These are phyloP conservation scores for Pyrgilauda ruficollis DNA, from an alignment of 2,113 vertebrate genomes.

Conservation along the genomic window DNA sequence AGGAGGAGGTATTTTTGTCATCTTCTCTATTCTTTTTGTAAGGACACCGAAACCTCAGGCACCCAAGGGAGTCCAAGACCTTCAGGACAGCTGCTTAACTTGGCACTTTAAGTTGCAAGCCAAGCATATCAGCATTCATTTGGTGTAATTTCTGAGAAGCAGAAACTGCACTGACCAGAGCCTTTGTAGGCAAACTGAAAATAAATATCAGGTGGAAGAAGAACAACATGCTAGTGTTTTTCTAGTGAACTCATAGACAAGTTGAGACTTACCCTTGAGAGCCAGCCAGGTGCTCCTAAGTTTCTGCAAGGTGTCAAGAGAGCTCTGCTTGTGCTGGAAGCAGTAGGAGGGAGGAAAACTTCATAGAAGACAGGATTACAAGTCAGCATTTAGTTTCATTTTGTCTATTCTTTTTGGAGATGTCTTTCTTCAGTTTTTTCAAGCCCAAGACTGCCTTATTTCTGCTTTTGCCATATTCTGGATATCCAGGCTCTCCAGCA, in stretches of 20 bases:
- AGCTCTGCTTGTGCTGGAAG: background rate
- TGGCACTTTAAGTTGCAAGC: slow-evolving; percentile 6
- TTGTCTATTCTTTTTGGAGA: background rate
- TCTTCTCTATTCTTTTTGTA: background rate
- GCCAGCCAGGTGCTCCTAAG: background rate
- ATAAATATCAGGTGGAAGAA: background rate
- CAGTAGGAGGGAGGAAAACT: background rate
- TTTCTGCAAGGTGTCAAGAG: slow-evolving; percentile 3
- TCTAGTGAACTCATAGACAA: background rate
- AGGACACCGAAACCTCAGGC: slow-evolving; percentile 15
- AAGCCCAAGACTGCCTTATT: background rate
- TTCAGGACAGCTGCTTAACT: slow-evolving; percentile 36
- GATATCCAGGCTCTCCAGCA: background rate
- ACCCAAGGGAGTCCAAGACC: background rate
- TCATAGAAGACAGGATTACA: background rate
- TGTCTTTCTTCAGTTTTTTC: background rate
- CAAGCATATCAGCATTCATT: background rate
- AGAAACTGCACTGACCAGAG: background rate
- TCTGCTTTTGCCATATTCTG: background rate
- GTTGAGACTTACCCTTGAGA: slow-evolving; percentile 3
- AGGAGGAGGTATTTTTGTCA: background rate
- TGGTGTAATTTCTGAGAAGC: background rate
- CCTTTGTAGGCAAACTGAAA: background rate
- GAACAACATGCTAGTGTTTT: background rate
- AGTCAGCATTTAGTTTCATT: background rate